A percentile compares a stretch with the other conserved stretches of the same genome.
Conservation (phyloP, 2,888 invertebrate genomes). For the Anoncus sp. region DNA sequence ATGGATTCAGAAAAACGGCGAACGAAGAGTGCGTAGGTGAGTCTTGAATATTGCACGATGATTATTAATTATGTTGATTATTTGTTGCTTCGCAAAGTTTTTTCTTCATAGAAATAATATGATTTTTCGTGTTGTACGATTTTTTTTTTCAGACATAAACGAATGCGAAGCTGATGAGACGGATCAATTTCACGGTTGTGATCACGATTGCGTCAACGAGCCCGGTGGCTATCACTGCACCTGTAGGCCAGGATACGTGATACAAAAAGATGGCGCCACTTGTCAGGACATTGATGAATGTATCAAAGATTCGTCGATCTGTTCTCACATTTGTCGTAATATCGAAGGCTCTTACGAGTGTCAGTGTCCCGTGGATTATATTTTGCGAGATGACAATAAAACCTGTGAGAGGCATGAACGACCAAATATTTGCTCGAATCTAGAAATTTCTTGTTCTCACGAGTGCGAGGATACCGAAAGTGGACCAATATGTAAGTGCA, state of each 20-base stretch:
- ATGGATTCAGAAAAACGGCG: constrained; percentile 83
- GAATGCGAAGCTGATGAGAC: constrained; percentile 84
- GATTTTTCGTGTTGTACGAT: neutral
- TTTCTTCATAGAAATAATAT: neutral
- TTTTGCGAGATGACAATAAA: constrained; percentile 70
- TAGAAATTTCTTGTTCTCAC: constrained; percentile 70
- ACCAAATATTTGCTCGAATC: constrained; percentile 67
- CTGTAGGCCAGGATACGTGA: constrained; percentile 80
- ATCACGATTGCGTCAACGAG: constrained; percentile 84
- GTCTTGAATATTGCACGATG: constrained; percentile 44
- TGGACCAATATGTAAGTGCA: constrained; percentile 84
- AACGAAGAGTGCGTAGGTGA: constrained; percentile 83
- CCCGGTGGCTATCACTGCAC: constrained; percentile 81
- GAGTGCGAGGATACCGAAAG: constrained; percentile 75
- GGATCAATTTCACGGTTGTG: constrained; percentile 84
- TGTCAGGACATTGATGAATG: constrained; percentile 81
- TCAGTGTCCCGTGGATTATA: constrained; percentile 83
- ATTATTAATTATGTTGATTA: neutral
- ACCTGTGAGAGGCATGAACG: constrained; percentile 74
- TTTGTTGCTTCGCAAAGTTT: neutral
- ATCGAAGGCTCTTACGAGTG: constrained; percentile 80
- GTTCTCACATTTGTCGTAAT: constrained; percentile 77
- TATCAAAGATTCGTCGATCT: constrained; percentile 63
- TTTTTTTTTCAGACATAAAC: constrained; percentile 84
- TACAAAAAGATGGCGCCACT: constrained; percentile 76